Percentiles rank a stretch among this genome's conserved stretches.
Conservation (phyloP, 2,888 invertebrate genomes). For the Netelia fuscicornis region DNA sequence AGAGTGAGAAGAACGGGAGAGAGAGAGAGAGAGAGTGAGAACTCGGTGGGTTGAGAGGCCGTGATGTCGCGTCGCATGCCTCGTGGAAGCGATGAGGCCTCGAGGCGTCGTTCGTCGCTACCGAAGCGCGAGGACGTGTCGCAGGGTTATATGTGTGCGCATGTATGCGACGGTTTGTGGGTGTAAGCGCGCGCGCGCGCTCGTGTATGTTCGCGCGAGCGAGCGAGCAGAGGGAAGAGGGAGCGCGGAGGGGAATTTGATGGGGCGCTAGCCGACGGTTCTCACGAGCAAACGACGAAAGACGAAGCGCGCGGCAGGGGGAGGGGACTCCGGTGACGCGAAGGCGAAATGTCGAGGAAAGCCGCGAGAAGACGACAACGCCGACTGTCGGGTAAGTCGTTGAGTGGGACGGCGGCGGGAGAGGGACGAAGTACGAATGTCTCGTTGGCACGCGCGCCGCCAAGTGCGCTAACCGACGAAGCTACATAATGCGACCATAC, state of each 20-base stretch:
- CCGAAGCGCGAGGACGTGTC: constrained; percentile 67
- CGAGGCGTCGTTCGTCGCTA: constrained; percentile 78
- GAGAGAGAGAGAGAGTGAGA: constrained; percentile 22
- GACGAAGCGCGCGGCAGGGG: constrained; percentile 39
- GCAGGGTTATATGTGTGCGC: constrained; percentile 72
- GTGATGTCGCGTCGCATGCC: constrained; percentile 78
- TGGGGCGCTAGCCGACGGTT: constrained; percentile 65
- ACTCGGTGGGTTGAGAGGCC: constrained; percentile 55
- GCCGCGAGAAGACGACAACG: constrained; percentile 64
- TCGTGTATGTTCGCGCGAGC: too few species aligned
- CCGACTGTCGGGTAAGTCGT: constrained; percentile 64
- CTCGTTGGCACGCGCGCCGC: constrained; percentile 83
- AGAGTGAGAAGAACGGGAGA: not conserved
- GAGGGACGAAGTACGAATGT: constrained; percentile 64
- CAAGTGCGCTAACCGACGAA: constrained; percentile 78
- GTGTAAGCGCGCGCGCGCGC: constrained; percentile 52
- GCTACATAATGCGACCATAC: constrained; percentile 28
- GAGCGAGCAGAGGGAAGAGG: constrained; percentile 40
- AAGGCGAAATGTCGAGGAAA: constrained; percentile 66
- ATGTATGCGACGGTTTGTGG: constrained; percentile 68
- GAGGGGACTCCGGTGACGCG: constrained; percentile 38
- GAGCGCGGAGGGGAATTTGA: constrained; percentile 40
- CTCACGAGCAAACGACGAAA: constrained; percentile 64
- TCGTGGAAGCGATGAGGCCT: constrained; percentile 82
- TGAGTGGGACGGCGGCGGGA: constrained; percentile 47